Base-by-base conservation (phyloP, 2,113 vertebrate genomes). In the Riparia riparia region DNA sequence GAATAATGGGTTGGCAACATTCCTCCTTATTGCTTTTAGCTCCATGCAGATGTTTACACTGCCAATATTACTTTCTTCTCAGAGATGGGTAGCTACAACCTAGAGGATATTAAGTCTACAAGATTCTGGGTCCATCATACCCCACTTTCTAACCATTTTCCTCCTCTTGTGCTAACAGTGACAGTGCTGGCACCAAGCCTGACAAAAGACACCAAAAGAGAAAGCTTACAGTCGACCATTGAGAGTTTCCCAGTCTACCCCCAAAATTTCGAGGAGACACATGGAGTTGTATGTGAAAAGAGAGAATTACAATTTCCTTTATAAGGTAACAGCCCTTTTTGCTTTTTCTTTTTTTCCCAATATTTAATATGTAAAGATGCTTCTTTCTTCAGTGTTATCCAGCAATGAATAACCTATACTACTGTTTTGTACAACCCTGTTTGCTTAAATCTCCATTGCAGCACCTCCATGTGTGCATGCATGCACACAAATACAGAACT, bases 271-370 rank as follows among this genome's bases (percentile, higher is more conserved):
- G 47, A 24, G 32, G 22, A 78, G 7, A 14, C 16, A 24, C 15
- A n/a, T 4, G 1, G 2, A 73, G 22, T 29, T 69, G 14, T 29
- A 37, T 5, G 17, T 22, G 22, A 80, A 83, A 72, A 72, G 21
- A 86, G 12, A 71, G 24, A 81, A 51, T 31, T 51, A 37, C 6
- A 34, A 28, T 24, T 47, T 76, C 4, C 3, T 86, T 63, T 28
- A 45, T 2, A n/a, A 80, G 14, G 7, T 49, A 80, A 45, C 3
- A 25, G 19, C 18, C 1, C 2, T 29, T 50, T 65, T 65, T 49
- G 1, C 2, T 9, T 17, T 37, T 12, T n/a, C 18, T 17, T 20
- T 5, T 6, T 22, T 11, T 3, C 2, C 8, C 17, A 61, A 9
- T 1, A 18, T 49, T 58, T 69, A 29, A 20, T 13, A 89, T 45